These are phyloP conservation scores for Erythrocercus mccallii DNA, from an alignment of 2,113 vertebrate genomes.

Conservation along the genomic window DNA sequence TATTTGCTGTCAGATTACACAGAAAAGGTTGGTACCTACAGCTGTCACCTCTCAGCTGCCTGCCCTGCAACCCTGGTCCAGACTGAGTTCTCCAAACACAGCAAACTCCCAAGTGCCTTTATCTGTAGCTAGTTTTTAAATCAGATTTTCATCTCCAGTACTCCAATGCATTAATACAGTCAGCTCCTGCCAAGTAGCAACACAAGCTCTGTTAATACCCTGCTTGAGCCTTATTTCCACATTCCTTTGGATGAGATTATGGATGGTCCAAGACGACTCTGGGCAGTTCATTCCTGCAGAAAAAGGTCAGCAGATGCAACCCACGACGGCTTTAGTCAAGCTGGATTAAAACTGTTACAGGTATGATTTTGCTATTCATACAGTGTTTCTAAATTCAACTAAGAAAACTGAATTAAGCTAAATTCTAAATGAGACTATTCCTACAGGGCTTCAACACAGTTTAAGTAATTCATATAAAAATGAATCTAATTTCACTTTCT, in stretches of 20 bases:
- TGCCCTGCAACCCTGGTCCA: not conserved
- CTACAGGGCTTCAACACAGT: not conserved
- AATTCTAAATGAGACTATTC: not conserved
- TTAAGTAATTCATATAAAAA: constrained; percentile 21
- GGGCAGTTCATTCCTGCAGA: not conserved
- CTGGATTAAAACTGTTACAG: not conserved
- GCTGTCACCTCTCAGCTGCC: not conserved
- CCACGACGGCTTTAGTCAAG: not conserved
- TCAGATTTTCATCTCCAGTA: not conserved
- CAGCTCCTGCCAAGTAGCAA: not conserved
- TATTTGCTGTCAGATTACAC: not conserved
- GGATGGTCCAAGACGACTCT: not conserved
- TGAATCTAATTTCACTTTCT: constrained; percentile 7
- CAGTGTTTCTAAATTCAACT: not conserved
- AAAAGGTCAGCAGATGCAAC: not conserved
- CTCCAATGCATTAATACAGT: not conserved
- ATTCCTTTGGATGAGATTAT: not conserved
- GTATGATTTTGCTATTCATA: not conserved
- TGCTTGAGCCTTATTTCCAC: not conserved
- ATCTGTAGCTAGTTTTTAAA: not conserved
- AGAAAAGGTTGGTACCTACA: not conserved
- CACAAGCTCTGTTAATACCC: not conserved
- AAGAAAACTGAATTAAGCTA: constrained; percentile 31
- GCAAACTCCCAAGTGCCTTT: not conserved
- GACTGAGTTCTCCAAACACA: not conserved